Base-by-base conservation (phyloP, 2,113 vertebrate species). In the Sapayoa aenigma region DNA sequence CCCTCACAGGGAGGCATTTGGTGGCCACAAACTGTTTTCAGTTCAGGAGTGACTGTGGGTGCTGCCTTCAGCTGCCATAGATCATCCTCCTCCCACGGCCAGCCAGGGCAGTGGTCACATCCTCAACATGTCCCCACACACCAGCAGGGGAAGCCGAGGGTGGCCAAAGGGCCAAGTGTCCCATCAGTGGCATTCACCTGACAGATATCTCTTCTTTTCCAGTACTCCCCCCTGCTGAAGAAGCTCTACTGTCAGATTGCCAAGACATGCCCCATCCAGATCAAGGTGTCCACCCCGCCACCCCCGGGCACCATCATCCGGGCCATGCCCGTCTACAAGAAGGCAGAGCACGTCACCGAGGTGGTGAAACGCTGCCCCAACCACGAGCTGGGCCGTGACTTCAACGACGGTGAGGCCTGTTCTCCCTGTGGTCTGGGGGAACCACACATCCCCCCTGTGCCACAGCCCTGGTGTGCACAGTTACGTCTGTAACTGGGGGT, bases 201-300 rank as follows among this genome's bases (percentile, higher is more conserved):
- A 5, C 1, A 33, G 65, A 14, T 2, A 2, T 58, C 92, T n/a
- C 78, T 82, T 82, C 69, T 84, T 52, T 84, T 77, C 35, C 96
- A 99, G 99, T 99, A 99, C 96, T 99, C 99, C 11, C 99, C 99
- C 0, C 94, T 99, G 96, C 97, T 99, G 97, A 99, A 99, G 98
- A 99, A 99, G 78, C 98, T 99, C 62, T 99, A 99, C 98, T 99
- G 99, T 95, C 99, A 99, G 95, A 99, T 99, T 2, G 99, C 99
- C 68, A 99, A 99, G 96, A 99, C 99, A 3, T 99, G 99, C 16
- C 99, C 99, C 53, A 99, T 99, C 97, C 99, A 99, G 98, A 98
- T 99, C 98, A 99, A 99, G 94, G 98, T 99, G 83, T 98, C 98
- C 41, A 97, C 98, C 1, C 97, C 98, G 0, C 99, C 99, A 0